Percentiles rank a stretch among this genome's conserved stretches.
Evolutionary conservation across 2,888 invertebrate genomes (phyloP).

Genomic region (Lithosia quadra): DNA sequence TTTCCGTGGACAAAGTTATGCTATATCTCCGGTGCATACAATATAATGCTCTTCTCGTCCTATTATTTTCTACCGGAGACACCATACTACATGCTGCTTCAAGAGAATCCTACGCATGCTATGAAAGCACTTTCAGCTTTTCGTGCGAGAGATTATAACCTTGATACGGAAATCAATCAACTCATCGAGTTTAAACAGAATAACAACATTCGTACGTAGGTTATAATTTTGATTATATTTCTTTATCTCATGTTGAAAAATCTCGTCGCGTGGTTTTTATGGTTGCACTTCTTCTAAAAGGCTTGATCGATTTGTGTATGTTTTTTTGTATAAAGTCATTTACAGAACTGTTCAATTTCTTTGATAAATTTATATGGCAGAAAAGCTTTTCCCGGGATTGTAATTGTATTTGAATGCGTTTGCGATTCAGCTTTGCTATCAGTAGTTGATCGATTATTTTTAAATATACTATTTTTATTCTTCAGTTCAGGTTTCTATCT

Average conservation of each 20-base stretch:
- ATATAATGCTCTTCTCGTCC: conserved; percentile 45
- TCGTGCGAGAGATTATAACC: conserved; percentile 55
- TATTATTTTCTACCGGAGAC: conserved; percentile 64
- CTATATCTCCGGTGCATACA: conserved; percentile 49
- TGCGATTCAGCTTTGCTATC: too few species aligned
- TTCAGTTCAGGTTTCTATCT: not conserved
- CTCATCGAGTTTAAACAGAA: conserved; percentile 63
- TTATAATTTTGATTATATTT: conserved; percentile 22
- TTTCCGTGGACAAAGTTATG: conserved; percentile 62
- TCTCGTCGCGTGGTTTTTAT: not conserved
- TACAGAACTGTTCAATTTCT: too few species aligned
- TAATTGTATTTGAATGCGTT: too few species aligned
- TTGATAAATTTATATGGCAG: too few species aligned
- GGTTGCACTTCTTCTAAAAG: too few species aligned
- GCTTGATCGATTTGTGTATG: too few species aligned
- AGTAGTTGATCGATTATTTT: too few species aligned
- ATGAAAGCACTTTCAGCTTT: conserved; percentile 54
- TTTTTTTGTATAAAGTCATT: too few species aligned
- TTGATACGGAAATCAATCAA: conserved; percentile 61
- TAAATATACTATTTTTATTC: not conserved
- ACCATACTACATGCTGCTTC: conserved; percentile 66
- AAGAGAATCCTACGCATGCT: conserved; percentile 43
- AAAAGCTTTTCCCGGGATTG: too few species aligned
- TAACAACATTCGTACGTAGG: conserved; percentile 67
- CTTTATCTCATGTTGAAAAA: not conserved